These are phyloP conservation scores for Mormyrus iriodes DNA, from an alignment of 2,113 vertebrate genomes.

Conservation along the genomic window DNA sequence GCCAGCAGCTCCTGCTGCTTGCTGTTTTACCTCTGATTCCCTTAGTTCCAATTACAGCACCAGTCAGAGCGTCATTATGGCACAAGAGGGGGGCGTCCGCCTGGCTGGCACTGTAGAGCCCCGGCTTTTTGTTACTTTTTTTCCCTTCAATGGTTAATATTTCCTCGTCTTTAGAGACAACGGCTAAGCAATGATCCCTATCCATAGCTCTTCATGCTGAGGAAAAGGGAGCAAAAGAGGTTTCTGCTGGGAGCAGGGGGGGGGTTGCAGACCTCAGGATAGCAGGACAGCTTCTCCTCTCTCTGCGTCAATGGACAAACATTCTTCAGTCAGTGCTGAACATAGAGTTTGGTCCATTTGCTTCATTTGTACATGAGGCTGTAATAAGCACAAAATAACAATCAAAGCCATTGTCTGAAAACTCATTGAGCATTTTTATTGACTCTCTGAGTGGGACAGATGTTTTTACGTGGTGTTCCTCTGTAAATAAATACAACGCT, in stretches of 20 bases:
- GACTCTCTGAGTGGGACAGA: neutral
- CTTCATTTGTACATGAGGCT: neutral
- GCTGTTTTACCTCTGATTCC: conserved; percentile 29
- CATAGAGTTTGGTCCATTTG: neutral
- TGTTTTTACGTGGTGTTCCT: neutral
- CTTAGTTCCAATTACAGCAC: conserved; percentile 33
- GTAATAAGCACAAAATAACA: neutral
- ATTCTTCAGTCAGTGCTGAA: neutral
- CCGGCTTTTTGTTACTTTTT: neutral
- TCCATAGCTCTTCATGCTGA: neutral
- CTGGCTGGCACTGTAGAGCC: neutral
- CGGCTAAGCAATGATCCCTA: neutral
- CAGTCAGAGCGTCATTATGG: neutral
- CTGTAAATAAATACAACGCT: neutral
- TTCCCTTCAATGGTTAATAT: neutral
- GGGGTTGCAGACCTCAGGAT: neutral
- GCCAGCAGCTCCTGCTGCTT: conserved; percentile 39
- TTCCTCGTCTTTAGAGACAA: neutral
- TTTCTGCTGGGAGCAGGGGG: neutral
- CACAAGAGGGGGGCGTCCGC: neutral
- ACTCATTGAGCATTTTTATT: neutral
- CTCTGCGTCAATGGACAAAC: neutral
- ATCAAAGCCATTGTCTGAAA: neutral
- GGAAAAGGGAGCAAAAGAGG: neutral
- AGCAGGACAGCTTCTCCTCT: neutral